Percentiles rank a stretch among this genome's conserved stretches.
These are phyloP conservation scores for Melinaea marsaeus DNA, from an alignment of 2,888 invertebrate species.

Conservation along the genomic window DNA sequence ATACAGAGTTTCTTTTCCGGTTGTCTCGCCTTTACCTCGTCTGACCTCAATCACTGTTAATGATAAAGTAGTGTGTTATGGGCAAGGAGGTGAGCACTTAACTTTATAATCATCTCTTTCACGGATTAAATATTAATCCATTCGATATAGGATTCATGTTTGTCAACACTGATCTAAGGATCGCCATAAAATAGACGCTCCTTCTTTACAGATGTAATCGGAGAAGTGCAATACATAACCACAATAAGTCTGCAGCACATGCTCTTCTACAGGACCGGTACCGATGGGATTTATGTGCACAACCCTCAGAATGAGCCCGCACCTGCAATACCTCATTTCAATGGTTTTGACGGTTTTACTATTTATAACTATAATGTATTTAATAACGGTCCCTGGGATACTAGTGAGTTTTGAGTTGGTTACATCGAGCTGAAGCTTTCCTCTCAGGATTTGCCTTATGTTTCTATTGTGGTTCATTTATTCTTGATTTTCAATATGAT, in stretches of 20 bases:
- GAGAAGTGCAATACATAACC: constrained; percentile 57
- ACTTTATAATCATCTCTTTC: too few relatives aligned
- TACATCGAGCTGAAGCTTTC: neutral
- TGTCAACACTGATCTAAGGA: neutral
- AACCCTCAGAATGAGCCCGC: constrained; percentile 19
- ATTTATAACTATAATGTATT: neutral
- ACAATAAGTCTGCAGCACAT: constrained; percentile 72
- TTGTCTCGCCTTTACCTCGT: constrained; percentile 74
- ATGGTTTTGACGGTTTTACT: constrained; percentile 26
- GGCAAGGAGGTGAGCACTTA: constrained; percentile 67
- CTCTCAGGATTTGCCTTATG: too few relatives aligned
- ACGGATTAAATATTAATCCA: too few relatives aligned
- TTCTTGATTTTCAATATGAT: too few relatives aligned
- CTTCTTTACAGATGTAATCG: constrained; percentile 44
- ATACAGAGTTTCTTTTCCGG: constrained; percentile 80
- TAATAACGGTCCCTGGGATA: constrained; percentile 1
- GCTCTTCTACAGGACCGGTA: constrained; percentile 44
- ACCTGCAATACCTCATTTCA: constrained; percentile 6
- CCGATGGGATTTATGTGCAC: constrained; percentile 29
- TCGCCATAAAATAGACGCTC: neutral
- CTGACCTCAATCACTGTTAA: constrained; percentile 78
- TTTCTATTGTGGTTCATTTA: too few relatives aligned
- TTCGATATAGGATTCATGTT: too few relatives aligned
- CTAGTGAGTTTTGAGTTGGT: neutral
- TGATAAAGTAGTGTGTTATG: constrained; percentile 76